Evolutionary conservation across 2,888 invertebrate species (phyloP), one percentile per base, ranked within the genome.

Genomic region (Dorcus parallelipipedus): DNA sequence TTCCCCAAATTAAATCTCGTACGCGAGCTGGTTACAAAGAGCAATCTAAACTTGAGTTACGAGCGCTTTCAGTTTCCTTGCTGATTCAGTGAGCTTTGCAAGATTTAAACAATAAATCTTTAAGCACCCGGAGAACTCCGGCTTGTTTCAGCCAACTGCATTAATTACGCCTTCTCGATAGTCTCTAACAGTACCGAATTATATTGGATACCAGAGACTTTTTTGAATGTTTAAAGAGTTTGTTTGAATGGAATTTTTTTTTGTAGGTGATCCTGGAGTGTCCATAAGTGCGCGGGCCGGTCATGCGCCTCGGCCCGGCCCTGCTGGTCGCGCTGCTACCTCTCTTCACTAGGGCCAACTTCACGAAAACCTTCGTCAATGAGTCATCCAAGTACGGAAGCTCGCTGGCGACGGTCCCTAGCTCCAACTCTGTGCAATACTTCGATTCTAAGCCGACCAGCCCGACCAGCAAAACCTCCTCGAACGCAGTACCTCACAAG

Each of bases 301-400:
- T 81, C 82, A 83, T 83, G 83, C 82, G 81, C 81, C 80, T 81
- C 79, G 82, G 82, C 79, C 81, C 80, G 80, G 81, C 80, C 73
- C 75, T 77, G 73, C 75, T 76, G 77, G 76, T 77, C 75, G 75
- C 75, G 80, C 80, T 81, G 79, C 77, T 80, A 74, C 78, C 65
- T 60, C 61, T 64, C 52, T 51, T 64, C 62, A 60, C 64, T 52
- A 62, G 67, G 62, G 68, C 64, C 61, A 58, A 65, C 53, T 52
- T 63, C 54, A 60, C 63, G 38, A 42, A 23, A 58, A 47, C 45
- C 33, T 52, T 42, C 48, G 23, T 52, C 47, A 48, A 52, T 41
- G 57, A 49, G 41, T 52, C 56, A 10, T 17, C 56, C n/a, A 41
- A 52, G 49, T 48, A 49, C 54, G 53, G 50, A 49, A 58, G 42